These are phyloP conservation scores for Rhopalosiphum padi DNA, from an alignment of 1,140 invertebrate species.

Conservation along the genomic window DNA sequence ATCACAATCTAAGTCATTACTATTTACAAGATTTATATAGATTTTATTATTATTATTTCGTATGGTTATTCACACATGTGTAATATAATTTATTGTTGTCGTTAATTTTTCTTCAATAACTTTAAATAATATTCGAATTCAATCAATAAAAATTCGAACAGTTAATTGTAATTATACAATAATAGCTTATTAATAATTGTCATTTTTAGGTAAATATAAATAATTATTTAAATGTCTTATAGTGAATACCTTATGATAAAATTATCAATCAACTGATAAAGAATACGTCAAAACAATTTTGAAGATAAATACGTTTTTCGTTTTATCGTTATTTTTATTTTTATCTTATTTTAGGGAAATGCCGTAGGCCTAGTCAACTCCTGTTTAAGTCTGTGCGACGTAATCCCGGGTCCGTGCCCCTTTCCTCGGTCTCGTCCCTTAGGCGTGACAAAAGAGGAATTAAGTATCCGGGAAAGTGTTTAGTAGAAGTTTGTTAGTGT, in stretches of 20 bases:
- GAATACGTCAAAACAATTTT: not conserved
- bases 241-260: not conserved
- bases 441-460: conserved; percentile 52
- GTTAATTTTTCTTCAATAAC: not conserved
- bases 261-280: not conserved
- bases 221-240: not conserved
- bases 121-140: not conserved
- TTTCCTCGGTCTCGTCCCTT: not conserved
- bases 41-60: not conserved
- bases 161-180: not conserved
- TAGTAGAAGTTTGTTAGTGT: conserved; percentile 53
- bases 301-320: not conserved
- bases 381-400: conserved; percentile 15
- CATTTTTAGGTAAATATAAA: not conserved
- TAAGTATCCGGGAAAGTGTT: conserved; percentile 54
- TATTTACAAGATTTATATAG: not conserved
- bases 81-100: not conserved
- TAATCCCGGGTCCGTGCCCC: not conserved
- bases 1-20: not conserved
- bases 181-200: no score
- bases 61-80: not conserved
- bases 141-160: not conserved
- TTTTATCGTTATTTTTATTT: not conserved
- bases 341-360: not conserved
- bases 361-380: conserved; percentile 20